Percentiles rank a stretch among this genome's conserved stretches.
Conservation (phyloP, 2,888 invertebrate species). For the Rhingia campestris region DNA sequence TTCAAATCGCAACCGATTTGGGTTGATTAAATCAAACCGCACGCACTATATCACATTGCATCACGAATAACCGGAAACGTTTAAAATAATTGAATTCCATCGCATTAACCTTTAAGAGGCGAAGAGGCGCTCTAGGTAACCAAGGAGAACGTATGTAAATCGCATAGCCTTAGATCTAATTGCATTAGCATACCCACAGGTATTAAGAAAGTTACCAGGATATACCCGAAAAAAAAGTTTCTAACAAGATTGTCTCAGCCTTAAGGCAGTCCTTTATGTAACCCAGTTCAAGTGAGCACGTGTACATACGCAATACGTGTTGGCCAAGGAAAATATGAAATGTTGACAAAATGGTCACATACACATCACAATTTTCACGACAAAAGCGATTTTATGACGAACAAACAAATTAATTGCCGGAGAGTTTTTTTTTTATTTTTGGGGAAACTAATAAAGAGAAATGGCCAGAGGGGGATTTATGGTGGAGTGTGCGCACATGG, state of each 20-base stretch:
- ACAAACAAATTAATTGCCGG: not conserved
- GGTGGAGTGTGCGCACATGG: conserved; percentile 13
- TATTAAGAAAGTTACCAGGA: not conserved
- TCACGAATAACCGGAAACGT: too few species aligned
- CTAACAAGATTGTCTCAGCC: conserved; percentile 6
- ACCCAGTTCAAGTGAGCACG: not conserved
- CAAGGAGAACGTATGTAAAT: not conserved
- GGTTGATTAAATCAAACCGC: too few species aligned
- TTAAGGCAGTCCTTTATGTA: not conserved
- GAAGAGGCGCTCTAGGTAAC: too few species aligned
- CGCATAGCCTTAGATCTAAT: not conserved
- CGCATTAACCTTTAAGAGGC: too few species aligned
- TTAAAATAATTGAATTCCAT: too few species aligned
- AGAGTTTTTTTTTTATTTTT: not conserved
- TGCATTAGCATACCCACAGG: conserved; percentile 6
- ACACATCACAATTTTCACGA: conserved; percentile 15
- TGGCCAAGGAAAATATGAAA: conserved; percentile 3
- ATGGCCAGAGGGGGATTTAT: not conserved
- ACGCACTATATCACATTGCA: too few species aligned
- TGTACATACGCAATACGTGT: not conserved
- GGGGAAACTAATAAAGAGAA: conserved; percentile 11
- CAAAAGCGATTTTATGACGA: not conserved
- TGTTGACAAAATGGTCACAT: conserved; percentile 35
- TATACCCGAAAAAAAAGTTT: not conserved
- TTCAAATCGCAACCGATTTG: too few species aligned